These are phyloP conservation scores for Poeciliopsis prolifica DNA, from an alignment of 2,113 vertebrate genomes.

Conservation along the genomic window DNA sequence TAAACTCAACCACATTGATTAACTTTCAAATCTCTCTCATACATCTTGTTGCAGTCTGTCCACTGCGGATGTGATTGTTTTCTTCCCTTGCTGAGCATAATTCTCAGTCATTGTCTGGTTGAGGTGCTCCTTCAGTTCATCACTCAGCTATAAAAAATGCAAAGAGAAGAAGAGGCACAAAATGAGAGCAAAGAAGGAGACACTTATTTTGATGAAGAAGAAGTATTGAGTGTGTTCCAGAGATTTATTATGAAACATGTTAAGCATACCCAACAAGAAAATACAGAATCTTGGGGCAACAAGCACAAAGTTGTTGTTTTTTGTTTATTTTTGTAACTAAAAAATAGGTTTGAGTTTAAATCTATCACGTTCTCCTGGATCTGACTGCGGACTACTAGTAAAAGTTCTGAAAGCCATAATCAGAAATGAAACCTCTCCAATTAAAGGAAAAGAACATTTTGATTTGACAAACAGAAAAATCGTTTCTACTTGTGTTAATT, in stretches of 20 bases:
- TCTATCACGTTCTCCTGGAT: too few relatives aligned
- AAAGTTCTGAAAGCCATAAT: too few relatives aligned
- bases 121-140: conserved; percentile 85
- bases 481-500: too few relatives aligned
- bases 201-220: background rate
- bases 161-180: conserved; percentile 9
- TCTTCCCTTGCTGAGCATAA: conserved; percentile 80
- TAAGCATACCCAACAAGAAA: background rate
- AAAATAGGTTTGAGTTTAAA: background rate
- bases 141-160: conserved; percentile 79
- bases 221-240: background rate
- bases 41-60: conserved; percentile 88
- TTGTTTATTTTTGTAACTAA: too few relatives aligned
- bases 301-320: too few relatives aligned
- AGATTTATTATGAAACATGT: background rate
- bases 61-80: conserved; percentile 80
- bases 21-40: conserved; percentile 41
- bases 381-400: too few relatives aligned
- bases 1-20: conserved; percentile 5
- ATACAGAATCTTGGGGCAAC: background rate
- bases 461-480: too few relatives aligned
- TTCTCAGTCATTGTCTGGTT: conserved; percentile 81
- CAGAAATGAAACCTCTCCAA: too few relatives aligned
- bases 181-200: background rate
- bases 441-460: too few relatives aligned